Conservation (phyloP, 2,888 invertebrate genomes). For the Aphelenchoides bicaudatus region DNA sequence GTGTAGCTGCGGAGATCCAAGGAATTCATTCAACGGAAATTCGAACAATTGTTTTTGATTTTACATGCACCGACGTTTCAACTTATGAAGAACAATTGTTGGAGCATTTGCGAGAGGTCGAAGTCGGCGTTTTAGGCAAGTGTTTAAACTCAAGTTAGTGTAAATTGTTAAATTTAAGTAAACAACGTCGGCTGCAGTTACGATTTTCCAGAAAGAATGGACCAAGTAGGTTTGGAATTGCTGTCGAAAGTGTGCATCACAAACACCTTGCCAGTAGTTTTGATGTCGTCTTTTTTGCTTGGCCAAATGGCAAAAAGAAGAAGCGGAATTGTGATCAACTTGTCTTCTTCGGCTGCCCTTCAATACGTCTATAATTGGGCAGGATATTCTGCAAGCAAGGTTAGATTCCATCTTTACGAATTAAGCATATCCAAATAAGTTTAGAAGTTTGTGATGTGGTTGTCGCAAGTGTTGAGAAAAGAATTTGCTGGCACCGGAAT, state of each 20-base stretch:
- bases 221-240: constrained; percentile 45
- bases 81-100: constrained; percentile 47
- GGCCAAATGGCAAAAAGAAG: constrained; percentile 78
- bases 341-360: constrained; percentile 78
- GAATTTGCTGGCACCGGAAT: constrained; percentile 62
- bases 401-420: constrained; percentile 52
- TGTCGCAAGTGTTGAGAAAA: constrained; percentile 58
- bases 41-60: constrained; percentile 50
- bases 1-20: constrained; percentile 49
- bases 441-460: constrained; percentile 53
- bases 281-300: constrained; percentile 79
- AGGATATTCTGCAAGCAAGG: constrained; percentile 84
- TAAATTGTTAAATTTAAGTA: constrained; percentile 63
- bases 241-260: constrained; percentile 69
- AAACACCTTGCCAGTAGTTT: constrained; percentile 75
- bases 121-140: constrained; percentile 47
- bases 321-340: constrained; percentile 81
- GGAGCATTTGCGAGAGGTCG: constrained; percentile 44
- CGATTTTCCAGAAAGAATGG: constrained; percentile 71
- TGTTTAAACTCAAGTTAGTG: neutral
- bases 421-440: constrained; percentile 30
- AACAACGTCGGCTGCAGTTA: constrained; percentile 90
- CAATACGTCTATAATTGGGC: constrained; percentile 69
- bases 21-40: constrained; percentile 44
- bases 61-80: constrained; percentile 41